Conservation (phyloP, 2,113 vertebrate genomes). For the Nothocercus julius region DNA sequence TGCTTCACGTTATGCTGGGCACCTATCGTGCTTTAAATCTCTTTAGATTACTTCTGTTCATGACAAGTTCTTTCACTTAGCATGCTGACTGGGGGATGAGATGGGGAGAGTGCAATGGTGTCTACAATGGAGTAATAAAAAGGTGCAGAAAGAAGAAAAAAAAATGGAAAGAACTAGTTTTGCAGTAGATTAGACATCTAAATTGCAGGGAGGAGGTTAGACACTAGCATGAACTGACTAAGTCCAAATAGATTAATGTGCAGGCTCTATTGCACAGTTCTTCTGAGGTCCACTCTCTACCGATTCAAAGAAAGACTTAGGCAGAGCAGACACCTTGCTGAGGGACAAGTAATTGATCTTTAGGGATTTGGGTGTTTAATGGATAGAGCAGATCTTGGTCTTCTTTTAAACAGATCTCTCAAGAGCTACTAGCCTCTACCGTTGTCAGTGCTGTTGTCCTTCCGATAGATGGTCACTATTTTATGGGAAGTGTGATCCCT, state of each 20-base stretch:
- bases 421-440: not conserved
- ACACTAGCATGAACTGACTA: not conserved
- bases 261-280: not conserved
- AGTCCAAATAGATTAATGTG: not conserved
- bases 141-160: accelerated
- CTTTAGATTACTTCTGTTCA: not conserved
- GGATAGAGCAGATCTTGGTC: not conserved
- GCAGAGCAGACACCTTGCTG: not conserved
- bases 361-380: not conserved
- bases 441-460: not conserved
- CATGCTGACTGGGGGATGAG: not conserved
- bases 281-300: not conserved
- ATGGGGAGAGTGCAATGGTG: not conserved
- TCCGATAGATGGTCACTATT: not conserved
- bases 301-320: not conserved
- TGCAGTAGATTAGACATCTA: not conserved
- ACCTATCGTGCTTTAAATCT: no score
- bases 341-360: not conserved
- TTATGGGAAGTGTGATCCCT: not conserved
- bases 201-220: not conserved
- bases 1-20: not conserved
- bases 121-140: not conserved
- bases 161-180: not conserved
- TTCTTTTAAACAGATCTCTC: not conserved
- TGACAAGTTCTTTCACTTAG: not conserved